Evolutionary conservation across 2,113 vertebrate genomes (phyloP).

Genomic region (Trogon surrucura): DNA sequence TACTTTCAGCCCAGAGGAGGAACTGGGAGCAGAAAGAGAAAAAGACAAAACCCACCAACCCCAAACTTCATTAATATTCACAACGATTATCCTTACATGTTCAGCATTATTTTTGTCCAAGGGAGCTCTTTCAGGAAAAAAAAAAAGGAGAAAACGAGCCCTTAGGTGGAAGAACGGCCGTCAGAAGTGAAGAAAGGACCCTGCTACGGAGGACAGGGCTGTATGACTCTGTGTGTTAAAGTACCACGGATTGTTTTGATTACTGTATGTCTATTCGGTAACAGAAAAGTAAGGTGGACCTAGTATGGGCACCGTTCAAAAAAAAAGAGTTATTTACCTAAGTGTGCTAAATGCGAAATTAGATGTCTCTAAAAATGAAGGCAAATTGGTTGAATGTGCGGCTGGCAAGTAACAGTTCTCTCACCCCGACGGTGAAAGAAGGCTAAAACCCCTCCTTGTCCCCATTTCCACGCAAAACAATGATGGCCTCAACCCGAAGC

Average conservation of each 20-base stretch:
- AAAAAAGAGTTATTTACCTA: not conserved
- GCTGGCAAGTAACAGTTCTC: not conserved
- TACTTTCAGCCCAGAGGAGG: conserved; percentile 50
- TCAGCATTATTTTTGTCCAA: conserved; percentile 46
- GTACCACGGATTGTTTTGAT: not conserved
- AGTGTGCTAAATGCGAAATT: not conserved
- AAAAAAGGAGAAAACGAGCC: conserved; percentile 46
- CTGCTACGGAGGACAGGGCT: not conserved
- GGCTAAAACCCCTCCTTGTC: not conserved
- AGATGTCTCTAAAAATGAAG: not conserved
- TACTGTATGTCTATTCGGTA: not conserved
- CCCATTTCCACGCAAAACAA: not conserved
- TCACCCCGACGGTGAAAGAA: not conserved
- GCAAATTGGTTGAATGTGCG: not conserved
- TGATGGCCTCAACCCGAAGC: accelerated
- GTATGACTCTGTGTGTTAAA: not conserved
- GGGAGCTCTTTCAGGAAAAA: conserved; percentile 27
- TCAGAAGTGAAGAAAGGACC: not conserved
- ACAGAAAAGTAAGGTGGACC: not conserved
- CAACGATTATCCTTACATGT: conserved; percentile 21
- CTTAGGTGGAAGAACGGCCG: not conserved
- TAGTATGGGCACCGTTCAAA: not conserved
- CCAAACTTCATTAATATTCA: conserved; percentile 67
- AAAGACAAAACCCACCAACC: not conserved
- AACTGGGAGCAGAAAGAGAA: conserved; percentile 27